Conservation (phyloP, 2,888 invertebrate genomes). For the Latrodectus elegans region DNA sequence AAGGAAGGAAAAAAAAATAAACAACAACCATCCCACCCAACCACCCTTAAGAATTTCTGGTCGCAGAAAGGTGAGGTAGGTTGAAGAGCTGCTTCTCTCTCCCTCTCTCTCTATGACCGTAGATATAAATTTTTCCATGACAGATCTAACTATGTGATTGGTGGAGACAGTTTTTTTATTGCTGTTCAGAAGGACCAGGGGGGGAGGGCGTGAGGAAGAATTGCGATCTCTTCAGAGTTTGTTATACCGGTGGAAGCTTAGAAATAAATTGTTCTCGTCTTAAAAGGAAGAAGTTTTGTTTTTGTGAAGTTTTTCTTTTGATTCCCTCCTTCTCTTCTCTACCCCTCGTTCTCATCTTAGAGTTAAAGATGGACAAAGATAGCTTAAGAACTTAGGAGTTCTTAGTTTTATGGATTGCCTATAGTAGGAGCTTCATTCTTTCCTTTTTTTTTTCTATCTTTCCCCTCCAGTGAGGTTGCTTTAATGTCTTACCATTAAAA, state of each 20-base stretch:
- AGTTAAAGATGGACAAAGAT: conserved; percentile 59
- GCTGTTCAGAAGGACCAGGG: neutral
- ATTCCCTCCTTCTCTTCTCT: neutral
- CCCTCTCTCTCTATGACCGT: conserved; percentile 65
- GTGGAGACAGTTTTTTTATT: conserved; percentile 52
- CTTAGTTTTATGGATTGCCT: conserved; percentile 63
- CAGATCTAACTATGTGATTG: conserved; percentile 65
- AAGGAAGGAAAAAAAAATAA: neutral
- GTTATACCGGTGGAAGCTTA: conserved; percentile 60
- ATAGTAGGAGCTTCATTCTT: conserved; percentile 15
- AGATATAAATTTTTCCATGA: conserved; percentile 69
- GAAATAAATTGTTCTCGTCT: conserved; percentile 66
- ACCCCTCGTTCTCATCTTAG: conserved; percentile 1
- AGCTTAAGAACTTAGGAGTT: conserved; percentile 57
- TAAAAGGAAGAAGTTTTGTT: conserved; percentile 26
- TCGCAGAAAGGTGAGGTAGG: neutral
- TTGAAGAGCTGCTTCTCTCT: neutral
- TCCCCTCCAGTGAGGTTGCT: neutral
- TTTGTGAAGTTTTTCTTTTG: conserved; percentile 13
- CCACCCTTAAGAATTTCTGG: neutral
- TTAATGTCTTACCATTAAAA: neutral
- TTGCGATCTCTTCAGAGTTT: conserved; percentile 38
- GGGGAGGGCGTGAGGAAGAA: conserved; percentile 4
- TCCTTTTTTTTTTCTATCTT: neutral
- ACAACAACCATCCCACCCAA: neutral